Base-by-base conservation (phyloP, 2,888 invertebrate species). In the Hanleya hanleyi region DNA sequence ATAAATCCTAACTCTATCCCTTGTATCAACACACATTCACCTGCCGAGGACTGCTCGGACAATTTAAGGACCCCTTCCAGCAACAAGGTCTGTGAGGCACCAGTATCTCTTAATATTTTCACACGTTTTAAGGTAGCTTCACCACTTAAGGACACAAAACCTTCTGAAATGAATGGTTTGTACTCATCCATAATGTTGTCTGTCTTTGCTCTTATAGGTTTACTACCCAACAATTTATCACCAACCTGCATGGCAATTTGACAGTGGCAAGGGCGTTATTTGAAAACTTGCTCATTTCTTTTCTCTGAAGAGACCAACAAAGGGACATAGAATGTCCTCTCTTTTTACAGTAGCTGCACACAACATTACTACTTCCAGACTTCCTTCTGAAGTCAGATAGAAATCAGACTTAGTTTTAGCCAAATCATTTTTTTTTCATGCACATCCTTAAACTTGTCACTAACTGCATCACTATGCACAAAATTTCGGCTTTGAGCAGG, bases 1-100 rank as follows among this genome's bases (percentile, higher is more conserved):
- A 75, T 5, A 69, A 47, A 36, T n/a, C n/a, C n/a, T 38, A 41
- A 73, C 61, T 77, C 75, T 29, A 75, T 72, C 35, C 77, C 75
- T 67, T 75, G 65, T 38, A 74, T 68, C 66, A 77, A 69, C 50
- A 77, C 74, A 65, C 51, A 67, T 15, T 47, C 37, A 47, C 70
- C 67, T 37, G 71, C 51, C 66, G 38, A 75, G 47, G 70, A 47
- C 61, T 67, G 51, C 57, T 75, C 72, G 62, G 64, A 61, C 66
- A 77, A 70, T 12, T 62, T 57, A 72, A 74, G 66, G n/a, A 37
- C 51, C 64, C 68, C 76, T 57, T 69, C 69, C 50, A 77, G 64
- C 47, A 79, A 62, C 36, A 77, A 64, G 51, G 76, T 72, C 67
- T 78, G 76, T 73, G 75, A 67, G 57, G 77, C 75, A 32, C 71